Percentiles rank a stretch among this genome's conserved stretches.
phyloP scores from a whole-genome alignment of 2,888 invertebrate genomes.

The Perdita meconis region DNA sequence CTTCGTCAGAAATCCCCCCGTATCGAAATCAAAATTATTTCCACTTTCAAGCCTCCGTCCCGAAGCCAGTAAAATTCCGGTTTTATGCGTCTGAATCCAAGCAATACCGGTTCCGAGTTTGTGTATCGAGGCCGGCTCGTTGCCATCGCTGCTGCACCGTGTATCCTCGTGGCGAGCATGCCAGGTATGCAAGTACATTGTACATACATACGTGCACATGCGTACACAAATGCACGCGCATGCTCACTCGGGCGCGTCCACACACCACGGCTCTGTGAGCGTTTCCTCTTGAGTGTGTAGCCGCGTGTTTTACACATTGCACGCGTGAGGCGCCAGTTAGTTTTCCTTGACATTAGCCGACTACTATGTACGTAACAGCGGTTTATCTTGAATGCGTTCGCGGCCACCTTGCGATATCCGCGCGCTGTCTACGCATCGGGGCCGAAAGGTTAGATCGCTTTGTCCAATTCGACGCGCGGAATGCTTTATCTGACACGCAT shows the following conservation, averaged over 20 bases:
- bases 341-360: constrained; percentile 76
- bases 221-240: too few relatives aligned
- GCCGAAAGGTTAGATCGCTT: constrained; percentile 27
- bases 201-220: too few relatives aligned
- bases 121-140: not conserved
- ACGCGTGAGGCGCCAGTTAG: constrained; percentile 38
- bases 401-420: not conserved
- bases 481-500: constrained; percentile 12
- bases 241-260: too few relatives aligned
- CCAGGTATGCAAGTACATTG: too few relatives aligned
- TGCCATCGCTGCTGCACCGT: constrained; percentile 14
- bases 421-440: not conserved
- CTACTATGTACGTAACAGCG: constrained; percentile 71
- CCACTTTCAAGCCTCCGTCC: not conserved
- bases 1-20: too few relatives aligned
- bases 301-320: constrained; percentile 27
- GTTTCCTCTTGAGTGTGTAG: not conserved
- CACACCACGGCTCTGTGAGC: too few relatives aligned
- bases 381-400: constrained; percentile 53
- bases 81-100: constrained; percentile 2
- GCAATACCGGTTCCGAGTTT: constrained; percentile 6
- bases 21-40: not conserved
- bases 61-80: not conserved
- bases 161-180: constrained; percentile 7
- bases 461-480: not conserved